Base-by-base conservation (phyloP, 2,797 vertebrate species). In the Fringilla coelebs region DNA sequence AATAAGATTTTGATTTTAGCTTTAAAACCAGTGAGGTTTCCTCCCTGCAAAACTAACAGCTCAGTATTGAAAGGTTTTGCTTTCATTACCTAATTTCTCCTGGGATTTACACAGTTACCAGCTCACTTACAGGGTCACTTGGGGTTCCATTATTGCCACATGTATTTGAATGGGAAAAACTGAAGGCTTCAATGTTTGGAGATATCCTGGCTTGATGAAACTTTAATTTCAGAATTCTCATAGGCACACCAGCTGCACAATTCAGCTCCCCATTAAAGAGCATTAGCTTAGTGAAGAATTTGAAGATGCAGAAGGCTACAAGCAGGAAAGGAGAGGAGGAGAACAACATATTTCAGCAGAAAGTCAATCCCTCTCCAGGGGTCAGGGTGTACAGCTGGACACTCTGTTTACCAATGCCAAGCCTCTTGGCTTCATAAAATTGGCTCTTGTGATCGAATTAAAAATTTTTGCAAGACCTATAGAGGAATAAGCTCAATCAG, bases 161-260 rank as follows among this genome's bases (percentile, higher is more conserved):
- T 15, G 18, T 22, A 57, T 79, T 67, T 65, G 41, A 96, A 93
- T 11, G 14, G 66, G 58, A 78, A 85, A 75, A 51, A 76, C 54
- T 3, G 3, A 79, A 84, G 52, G 40, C n/a, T 89, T 71, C 57
- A 54, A 4, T n/a, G 63, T 82, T 77, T 82, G 38, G 68, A 80
- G 61, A 93, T 55, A 34, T 26, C 76, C 48, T 63, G 76, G 48
- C 58, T 90, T 66, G 74, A 91, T 74, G 75, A 46, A 84, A 66
- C n/a, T 91, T 92, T 51, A 52, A 73, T 82, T 96, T 88, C 71
- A 63, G 58, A 95, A 86, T 82, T 74, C 86, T 91, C 40, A 66
- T 2, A 43, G 54, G 49, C 58, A 80, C 67, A 66, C 38, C 66
- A 76, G 70, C 71, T 84, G 76, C 58, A 76, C 65, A 91, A 51